phyloP scores from a whole-genome alignment of 2,888 invertebrate genomes.

The Leptothorax acervorum region DNA sequence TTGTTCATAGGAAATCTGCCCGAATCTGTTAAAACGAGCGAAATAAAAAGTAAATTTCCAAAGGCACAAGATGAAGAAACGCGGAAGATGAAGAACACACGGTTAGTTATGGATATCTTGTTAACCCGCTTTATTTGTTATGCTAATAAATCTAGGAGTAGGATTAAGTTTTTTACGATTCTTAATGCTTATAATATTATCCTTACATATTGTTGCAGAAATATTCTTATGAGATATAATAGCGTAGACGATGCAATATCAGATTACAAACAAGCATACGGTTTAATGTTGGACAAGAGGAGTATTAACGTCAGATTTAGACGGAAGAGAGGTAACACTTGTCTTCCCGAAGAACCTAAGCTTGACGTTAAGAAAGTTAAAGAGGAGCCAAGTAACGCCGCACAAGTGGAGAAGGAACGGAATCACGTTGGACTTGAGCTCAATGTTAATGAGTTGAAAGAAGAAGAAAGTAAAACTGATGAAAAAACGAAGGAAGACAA shows the following conservation, averaged over 20 bases:
- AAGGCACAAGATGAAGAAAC: slow-evolving; percentile 88
- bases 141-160: not conserved
- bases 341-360: slow-evolving; percentile 87
- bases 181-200: slow-evolving; percentile 1
- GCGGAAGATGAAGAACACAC: slow-evolving; percentile 89
- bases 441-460: slow-evolving; percentile 80
- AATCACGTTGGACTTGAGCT: slow-evolving; percentile 84
- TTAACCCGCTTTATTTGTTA: not conserved
- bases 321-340: slow-evolving; percentile 88
- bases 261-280: slow-evolving; percentile 88
- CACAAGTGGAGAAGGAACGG: slow-evolving; percentile 65
- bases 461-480: slow-evolving; percentile 69
- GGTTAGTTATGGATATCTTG: slow-evolving; percentile 79
- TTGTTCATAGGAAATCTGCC: slow-evolving; percentile 90
- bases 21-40: slow-evolving; percentile 88
- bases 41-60: slow-evolving; percentile 88
- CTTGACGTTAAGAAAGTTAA: slow-evolving; percentile 81
- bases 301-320: slow-evolving; percentile 90
- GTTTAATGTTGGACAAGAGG: slow-evolving; percentile 88
- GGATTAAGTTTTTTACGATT: not conserved
- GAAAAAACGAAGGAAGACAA: slow-evolving; percentile 62
- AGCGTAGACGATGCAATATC: slow-evolving; percentile 88
- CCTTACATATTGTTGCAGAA: slow-evolving; percentile 81
- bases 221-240: slow-evolving; percentile 89
- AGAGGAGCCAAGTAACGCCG: slow-evolving; percentile 73